phyloP scores from a whole-genome alignment of 2,888 invertebrate species.

The Rhorus exstirpatorius region DNA sequence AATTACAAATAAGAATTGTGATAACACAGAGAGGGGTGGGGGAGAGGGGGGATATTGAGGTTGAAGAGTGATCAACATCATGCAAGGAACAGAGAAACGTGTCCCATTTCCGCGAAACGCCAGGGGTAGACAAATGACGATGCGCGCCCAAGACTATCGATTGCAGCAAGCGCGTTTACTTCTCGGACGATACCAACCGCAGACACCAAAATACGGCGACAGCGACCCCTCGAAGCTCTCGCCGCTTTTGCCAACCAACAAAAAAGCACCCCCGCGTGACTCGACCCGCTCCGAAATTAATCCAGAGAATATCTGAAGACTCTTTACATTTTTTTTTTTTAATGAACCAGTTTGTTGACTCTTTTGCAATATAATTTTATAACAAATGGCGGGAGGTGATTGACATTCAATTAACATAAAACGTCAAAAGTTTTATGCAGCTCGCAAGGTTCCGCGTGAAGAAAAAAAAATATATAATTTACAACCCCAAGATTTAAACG shows the following conservation, averaged over 20 bases:
- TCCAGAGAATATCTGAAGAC: conserved; percentile 31
- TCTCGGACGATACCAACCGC: conserved; percentile 37
- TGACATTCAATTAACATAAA: not conserved
- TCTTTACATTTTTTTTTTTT: not conserved
- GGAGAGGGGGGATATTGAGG: conserved; percentile 3
- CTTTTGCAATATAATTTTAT: conserved; percentile 4
- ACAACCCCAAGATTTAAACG: too few species aligned
- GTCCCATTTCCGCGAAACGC: conserved; percentile 36
- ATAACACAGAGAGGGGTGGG: conserved; percentile 3
- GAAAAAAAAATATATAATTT: too few species aligned
- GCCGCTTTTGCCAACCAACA: conserved; percentile 20
- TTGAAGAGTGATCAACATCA: conserved; percentile 23
- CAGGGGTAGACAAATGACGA: conserved; percentile 56
- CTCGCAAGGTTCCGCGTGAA: too few species aligned
- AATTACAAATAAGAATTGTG: not conserved
- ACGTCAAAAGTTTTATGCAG: not conserved
- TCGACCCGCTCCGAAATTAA: conserved; percentile 42
- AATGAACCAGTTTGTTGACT: not conserved
- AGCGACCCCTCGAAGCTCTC: conserved; percentile 20
- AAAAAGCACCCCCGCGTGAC: conserved; percentile 19
- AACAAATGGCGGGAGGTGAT: not conserved
- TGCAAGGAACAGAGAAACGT: conserved; percentile 24
- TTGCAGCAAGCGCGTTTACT: conserved; percentile 48
- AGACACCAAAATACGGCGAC: too few species aligned
- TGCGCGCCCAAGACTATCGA: conserved; percentile 58